phyloP scores from a whole-genome alignment of 2,888 invertebrate genomes.

The Lathronympha strigana region DNA sequence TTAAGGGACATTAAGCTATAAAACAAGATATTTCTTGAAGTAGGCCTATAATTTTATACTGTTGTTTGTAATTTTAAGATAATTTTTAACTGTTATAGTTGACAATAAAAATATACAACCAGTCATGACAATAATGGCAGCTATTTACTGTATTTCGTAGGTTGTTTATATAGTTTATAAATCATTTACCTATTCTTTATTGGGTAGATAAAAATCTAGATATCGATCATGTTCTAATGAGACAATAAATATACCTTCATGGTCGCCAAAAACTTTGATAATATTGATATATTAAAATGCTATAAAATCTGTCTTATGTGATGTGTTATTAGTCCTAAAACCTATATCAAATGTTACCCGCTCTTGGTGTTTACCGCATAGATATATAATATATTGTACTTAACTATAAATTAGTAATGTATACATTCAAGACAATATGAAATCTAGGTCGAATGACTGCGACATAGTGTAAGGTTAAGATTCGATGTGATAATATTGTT shows the following conservation, averaged over 20 bases:
- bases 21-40: constrained; percentile 5
- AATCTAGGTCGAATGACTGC: constrained; percentile 42
- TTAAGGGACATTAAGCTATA: constrained; percentile 5
- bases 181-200: constrained; percentile 26
- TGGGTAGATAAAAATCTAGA: constrained; percentile 6
- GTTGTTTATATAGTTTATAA: constrained; percentile 24
- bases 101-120: constrained; percentile 37
- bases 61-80: constrained; percentile 16
- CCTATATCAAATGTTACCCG: constrained; percentile 39
- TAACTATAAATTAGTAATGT: constrained; percentile 14
- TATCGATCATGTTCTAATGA: constrained; percentile 15
- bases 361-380: constrained; percentile 35
- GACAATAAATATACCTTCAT: constrained; percentile 37
- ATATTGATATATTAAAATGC: constrained; percentile 27
- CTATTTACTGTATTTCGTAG: constrained; percentile 24
- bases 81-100: constrained; percentile 19
- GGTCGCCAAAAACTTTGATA: constrained; percentile 38
- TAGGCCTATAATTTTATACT: constrained; percentile 7
- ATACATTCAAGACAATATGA: constrained; percentile 38
- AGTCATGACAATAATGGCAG: constrained; percentile 38
- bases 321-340: constrained; percentile 39
- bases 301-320: constrained; percentile 34
- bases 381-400: constrained; percentile 14
- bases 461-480: constrained; percentile 45
- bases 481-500: constrained; percentile 62